These are phyloP conservation scores for Collichthys lucidus DNA, from an alignment of 2,113 vertebrate species.

Conservation along the genomic window DNA sequence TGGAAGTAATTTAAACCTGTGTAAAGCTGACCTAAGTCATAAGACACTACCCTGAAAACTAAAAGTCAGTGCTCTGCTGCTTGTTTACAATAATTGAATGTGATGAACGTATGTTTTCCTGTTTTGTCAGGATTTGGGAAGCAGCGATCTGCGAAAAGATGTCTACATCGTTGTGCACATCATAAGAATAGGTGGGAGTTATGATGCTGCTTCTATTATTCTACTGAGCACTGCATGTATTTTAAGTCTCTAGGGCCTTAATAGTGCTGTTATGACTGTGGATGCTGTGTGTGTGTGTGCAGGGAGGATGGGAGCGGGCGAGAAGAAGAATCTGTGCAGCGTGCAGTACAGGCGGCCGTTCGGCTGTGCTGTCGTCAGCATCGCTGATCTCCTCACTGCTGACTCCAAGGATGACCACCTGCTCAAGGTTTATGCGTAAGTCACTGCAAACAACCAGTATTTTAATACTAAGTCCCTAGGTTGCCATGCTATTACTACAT, in stretches of 20 bases:
- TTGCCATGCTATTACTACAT: no score
- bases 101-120: slow-evolving; percentile 26
- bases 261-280: neutral
- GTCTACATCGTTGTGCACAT: slow-evolving; percentile 97
- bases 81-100: slow-evolving; percentile 11
- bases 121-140: slow-evolving; percentile 92
- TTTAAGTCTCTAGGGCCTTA: slow-evolving; percentile 21
- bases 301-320: slow-evolving; percentile 98
- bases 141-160: slow-evolving; percentile 96
- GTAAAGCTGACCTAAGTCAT: slow-evolving; percentile 12
- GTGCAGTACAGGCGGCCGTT: slow-evolving; percentile 95
- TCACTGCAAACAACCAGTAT: slow-evolving; percentile 24
- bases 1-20: slow-evolving; percentile 19
- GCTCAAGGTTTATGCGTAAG: slow-evolving; percentile 98
- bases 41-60: slow-evolving; percentile 14
- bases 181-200: slow-evolving; percentile 92
- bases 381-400: slow-evolving; percentile 94
- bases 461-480: neutral
- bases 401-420: slow-evolving; percentile 97
- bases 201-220: neutral
- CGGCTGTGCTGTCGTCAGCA: slow-evolving; percentile 96
- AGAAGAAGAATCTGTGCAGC: slow-evolving; percentile 94
- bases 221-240: neutral
- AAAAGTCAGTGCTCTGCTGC: slow-evolving; percentile 1
- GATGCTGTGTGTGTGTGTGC: slow-evolving; percentile 24